These are phyloP conservation scores for Tachuris rubrigastra DNA, from an alignment of 2,113 vertebrate genomes.

Conservation along the genomic window DNA sequence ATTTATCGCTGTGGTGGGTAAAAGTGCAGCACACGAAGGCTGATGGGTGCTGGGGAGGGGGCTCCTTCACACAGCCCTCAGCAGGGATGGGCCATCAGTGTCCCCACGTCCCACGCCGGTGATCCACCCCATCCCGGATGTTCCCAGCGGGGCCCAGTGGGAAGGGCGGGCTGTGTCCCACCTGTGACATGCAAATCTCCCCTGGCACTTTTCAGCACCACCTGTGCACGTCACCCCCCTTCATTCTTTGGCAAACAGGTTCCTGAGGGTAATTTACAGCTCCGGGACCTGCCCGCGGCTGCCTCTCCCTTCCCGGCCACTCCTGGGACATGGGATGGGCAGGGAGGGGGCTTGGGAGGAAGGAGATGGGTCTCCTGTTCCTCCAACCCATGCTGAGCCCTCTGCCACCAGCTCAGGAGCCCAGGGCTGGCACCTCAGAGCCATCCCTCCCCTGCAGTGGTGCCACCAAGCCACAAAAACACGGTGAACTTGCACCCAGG, in stretches of 20 bases:
- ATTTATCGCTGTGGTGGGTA: neutral
- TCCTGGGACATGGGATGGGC: neutral
- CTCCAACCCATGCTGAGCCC: neutral
- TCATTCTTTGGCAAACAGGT: neutral
- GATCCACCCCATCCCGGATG: fast-evolving
- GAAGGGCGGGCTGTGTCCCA: neutral
- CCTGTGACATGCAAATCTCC: neutral
- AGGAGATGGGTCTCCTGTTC: neutral
- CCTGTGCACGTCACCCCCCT: neutral
- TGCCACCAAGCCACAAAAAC: neutral
- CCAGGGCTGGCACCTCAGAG: neutral
- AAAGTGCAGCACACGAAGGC: neutral
- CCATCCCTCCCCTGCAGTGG: fast-evolving
- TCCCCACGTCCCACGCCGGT: fast-evolving
- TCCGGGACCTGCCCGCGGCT: neutral
- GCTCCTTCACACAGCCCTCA: neutral
- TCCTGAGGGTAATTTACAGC: neutral
- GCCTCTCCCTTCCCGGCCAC: neutral
- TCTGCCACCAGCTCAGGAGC: neutral
- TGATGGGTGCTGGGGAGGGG: neutral
- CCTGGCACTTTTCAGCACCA: neutral
- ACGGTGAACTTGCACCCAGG: neutral
- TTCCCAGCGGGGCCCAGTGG: fast-evolving
- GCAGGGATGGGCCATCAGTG: fast-evolving
- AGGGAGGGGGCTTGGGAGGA: neutral